These are phyloP conservation scores for Rotaria macrura DNA, from an alignment of 2,888 invertebrate species.

Conservation along the genomic window DNA sequence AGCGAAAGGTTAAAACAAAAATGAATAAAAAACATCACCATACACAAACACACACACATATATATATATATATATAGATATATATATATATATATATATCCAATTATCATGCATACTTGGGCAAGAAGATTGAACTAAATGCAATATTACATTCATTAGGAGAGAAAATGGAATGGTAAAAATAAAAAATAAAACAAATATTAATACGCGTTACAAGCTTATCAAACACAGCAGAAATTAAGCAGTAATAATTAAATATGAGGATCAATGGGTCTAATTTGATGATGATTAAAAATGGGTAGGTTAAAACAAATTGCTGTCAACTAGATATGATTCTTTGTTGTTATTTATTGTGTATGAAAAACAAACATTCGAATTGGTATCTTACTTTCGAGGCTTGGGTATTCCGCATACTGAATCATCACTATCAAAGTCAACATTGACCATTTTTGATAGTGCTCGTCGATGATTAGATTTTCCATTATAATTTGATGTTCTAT, in stretches of 20 bases:
- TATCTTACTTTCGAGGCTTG: constrained; percentile 13
- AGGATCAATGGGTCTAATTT: background rate
- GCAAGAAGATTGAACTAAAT: background rate
- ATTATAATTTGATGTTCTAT: background rate
- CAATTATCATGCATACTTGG: background rate
- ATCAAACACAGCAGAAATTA: background rate
- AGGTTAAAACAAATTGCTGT: background rate
- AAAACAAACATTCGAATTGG: background rate
- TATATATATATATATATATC: background rate
- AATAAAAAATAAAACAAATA: background rate
- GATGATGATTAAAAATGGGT: background rate
- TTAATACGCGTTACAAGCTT: background rate
- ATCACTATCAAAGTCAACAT: constrained; percentile 29
- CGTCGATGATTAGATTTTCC: background rate
- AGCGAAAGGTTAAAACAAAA: background rate
- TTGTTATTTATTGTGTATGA: background rate
- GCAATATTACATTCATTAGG: background rate
- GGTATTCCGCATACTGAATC: constrained; percentile 34
- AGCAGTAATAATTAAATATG: background rate
- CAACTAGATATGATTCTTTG: background rate
- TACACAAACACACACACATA: background rate
- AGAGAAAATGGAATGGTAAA: background rate
- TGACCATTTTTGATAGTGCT: background rate
- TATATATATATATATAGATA: no score
- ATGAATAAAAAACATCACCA: background rate